phyloP scores from a whole-genome alignment of 2,888 invertebrate species.

The Mechanitis mazaeus region DNA sequence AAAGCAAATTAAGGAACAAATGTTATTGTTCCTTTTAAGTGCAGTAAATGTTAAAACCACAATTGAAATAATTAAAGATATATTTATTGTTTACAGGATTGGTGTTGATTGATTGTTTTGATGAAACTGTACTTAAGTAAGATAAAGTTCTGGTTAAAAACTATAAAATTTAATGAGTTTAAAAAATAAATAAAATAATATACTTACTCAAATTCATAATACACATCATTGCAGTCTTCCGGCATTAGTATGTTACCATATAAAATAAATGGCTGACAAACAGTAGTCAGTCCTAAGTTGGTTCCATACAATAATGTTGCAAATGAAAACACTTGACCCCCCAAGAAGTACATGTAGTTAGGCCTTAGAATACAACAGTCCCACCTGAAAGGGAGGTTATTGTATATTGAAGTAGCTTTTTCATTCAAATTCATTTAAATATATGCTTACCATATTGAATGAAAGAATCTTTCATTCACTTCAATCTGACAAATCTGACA shows the following conservation, averaged over 20 bases:
- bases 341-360: conserved; percentile 86
- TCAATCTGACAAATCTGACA: conserved; percentile 90
- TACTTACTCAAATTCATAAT: conserved; percentile 86
- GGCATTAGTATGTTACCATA: conserved; percentile 84
- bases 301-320: conserved; percentile 83
- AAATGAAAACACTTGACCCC: conserved; percentile 80
- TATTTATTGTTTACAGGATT: no score
- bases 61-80: no score
- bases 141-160: no score
- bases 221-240: conserved; percentile 90
- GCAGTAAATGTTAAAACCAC: no score
- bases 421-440: not conserved
- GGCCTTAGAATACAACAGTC: conserved; percentile 89
- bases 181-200: no score
- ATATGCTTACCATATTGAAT: conserved; percentile 84
- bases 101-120: no score
- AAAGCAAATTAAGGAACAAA: no score
- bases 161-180: no score
- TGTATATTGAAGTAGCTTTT: not conserved
- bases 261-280: conserved; percentile 87
- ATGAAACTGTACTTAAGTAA: no score
- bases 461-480: conserved; percentile 85
- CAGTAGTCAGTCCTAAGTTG: conserved; percentile 89
- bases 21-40: no score
- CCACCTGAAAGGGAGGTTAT: conserved; percentile 74